Conservation (phyloP, 2,797 vertebrate genomes). For the Gorsachius magnificus region DNA sequence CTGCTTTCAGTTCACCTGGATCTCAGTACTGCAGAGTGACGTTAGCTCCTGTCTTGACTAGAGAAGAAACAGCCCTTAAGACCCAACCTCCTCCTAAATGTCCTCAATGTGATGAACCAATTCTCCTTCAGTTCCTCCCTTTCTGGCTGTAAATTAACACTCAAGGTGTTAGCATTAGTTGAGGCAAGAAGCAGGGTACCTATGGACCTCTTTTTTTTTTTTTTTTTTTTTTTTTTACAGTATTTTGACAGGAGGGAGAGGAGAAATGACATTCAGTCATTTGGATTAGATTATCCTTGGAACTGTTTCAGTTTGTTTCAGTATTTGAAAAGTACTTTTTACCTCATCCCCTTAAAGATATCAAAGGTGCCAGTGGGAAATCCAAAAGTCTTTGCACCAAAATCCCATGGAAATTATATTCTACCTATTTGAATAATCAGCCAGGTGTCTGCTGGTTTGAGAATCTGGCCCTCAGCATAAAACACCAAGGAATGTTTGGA, state of each 20-base stretch:
- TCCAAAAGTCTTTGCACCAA: not conserved
- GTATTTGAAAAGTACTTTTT: not conserved
- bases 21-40: not conserved
- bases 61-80: not conserved
- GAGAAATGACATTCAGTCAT: not conserved
- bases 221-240: not conserved
- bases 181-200: not conserved
- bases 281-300: not conserved
- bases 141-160: not conserved
- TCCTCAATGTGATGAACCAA: not conserved
- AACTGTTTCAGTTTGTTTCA: not conserved
- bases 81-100: not conserved
- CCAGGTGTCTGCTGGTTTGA: not conserved
- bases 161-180: not conserved
- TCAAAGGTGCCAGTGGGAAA: not conserved
- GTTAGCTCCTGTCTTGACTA: not conserved
- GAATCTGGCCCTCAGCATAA: not conserved
- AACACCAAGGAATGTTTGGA: not conserved
- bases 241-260: not conserved
- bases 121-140: not conserved
- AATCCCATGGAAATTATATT: not conserved
- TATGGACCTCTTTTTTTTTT: not conserved
- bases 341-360: not conserved
- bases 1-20: not conserved
- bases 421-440: not conserved